phyloP scores from a whole-genome alignment of 2,888 invertebrate species.

The Eupithecia abbreviata region DNA sequence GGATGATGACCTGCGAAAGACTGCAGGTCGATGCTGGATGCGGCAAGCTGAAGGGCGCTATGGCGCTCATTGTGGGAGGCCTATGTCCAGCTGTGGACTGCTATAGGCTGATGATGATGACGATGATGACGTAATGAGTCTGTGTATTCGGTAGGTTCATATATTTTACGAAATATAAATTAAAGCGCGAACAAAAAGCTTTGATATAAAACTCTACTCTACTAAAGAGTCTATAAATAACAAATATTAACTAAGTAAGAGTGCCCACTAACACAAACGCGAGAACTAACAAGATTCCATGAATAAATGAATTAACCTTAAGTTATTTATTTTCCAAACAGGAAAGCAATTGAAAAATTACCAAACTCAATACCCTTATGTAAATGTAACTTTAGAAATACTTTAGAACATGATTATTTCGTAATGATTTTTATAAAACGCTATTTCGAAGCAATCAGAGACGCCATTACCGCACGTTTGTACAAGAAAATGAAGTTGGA shows the following conservation, averaged over 20 bases:
- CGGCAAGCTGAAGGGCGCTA: too few species aligned
- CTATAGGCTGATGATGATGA: too few species aligned
- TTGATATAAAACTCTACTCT: not conserved
- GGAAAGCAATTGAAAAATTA: constrained; percentile 33
- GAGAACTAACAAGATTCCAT: constrained; percentile 22
- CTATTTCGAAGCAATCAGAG: constrained; percentile 49
- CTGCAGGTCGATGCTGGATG: too few species aligned
- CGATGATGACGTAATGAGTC: too few species aligned
- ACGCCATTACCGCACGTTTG: constrained; percentile 56
- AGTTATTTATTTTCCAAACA: constrained; percentile 25
- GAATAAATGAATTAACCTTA: constrained; percentile 30
- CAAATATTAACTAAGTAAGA: not conserved
- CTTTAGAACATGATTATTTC: constrained; percentile 20
- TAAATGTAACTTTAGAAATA: constrained; percentile 21
- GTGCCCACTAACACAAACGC: not conserved
- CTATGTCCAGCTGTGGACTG: too few species aligned
- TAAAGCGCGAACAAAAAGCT: not conserved
- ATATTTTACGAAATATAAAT: not conserved
- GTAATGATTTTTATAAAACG: constrained; percentile 33
- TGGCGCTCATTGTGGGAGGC: too few species aligned
- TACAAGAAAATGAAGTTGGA: constrained; percentile 59
- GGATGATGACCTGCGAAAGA: too few species aligned
- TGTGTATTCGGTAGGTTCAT: not conserved
- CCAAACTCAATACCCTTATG: constrained; percentile 27
- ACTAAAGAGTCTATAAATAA: not conserved